A percentile compares a stretch with the other conserved stretches of the same genome.
Conservation (phyloP, 2,797 vertebrate genomes). For the Acanthornis magna region DNA sequence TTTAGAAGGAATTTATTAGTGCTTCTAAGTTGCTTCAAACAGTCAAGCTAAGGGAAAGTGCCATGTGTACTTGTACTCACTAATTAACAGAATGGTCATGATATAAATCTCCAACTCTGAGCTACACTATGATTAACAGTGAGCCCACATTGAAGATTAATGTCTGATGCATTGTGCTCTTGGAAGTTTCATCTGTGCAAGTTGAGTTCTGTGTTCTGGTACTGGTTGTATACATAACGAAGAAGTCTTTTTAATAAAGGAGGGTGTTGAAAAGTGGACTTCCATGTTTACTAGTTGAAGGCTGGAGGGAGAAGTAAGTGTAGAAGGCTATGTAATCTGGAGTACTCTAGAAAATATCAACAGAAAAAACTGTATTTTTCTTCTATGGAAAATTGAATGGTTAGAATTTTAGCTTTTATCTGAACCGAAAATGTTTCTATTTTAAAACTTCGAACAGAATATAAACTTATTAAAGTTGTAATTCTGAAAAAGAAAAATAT, state of each 20-base stretch:
- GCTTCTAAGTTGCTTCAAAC: background rate
- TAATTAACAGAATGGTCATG: background rate
- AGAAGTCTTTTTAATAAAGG: background rate
- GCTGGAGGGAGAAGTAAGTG: background rate
- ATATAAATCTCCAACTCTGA: background rate
- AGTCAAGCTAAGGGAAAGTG: background rate
- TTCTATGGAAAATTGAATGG: background rate
- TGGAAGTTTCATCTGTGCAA: background rate
- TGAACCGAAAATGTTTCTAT: background rate
- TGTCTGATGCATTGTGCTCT: background rate
- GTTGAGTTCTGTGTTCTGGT: background rate
- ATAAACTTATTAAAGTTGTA: background rate
- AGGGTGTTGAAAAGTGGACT: background rate
- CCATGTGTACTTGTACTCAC: background rate
- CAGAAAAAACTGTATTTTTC: background rate
- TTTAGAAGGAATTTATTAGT: background rate
- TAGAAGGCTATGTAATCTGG: background rate
- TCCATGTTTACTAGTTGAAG: background rate
- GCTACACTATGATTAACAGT: background rate
- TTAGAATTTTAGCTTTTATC: background rate
- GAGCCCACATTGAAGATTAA: background rate
- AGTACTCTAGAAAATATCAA: background rate
- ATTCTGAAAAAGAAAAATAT: background rate
- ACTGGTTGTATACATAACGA: background rate
- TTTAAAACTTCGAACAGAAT: background rate